These are phyloP conservation scores for Beris chalybata DNA, from an alignment of 2,888 invertebrate genomes.

Conservation along the genomic window DNA sequence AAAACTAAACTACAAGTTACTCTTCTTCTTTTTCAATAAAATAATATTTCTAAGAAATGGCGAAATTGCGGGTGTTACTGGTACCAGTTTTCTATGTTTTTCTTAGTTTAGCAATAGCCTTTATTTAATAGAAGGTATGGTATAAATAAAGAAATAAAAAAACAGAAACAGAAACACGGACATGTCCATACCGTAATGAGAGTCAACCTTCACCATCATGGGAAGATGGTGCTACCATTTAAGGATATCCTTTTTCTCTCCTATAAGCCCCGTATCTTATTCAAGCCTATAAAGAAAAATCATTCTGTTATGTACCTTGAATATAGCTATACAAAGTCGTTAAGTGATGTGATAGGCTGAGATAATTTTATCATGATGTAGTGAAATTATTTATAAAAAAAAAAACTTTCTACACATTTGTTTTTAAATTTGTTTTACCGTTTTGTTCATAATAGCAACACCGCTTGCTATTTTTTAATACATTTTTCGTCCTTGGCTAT, in stretches of 20 bases:
- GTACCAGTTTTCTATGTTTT: conserved; percentile 27
- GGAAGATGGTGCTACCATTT: conserved; percentile 28
- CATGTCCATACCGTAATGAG: conserved; percentile 2
- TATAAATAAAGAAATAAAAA: neutral
- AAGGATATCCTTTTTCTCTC: conserved; percentile 20
- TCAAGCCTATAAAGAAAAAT: neutral
- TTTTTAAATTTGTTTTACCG: neutral
- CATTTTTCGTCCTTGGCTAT: too few species aligned
- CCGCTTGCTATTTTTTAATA: too few species aligned
- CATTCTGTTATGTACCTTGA: conserved; percentile 1
- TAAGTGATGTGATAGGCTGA: conserved; percentile 4
- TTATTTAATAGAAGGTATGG: neutral
- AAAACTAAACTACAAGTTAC: neutral
- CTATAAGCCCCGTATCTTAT: too few species aligned
- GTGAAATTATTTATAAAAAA: conserved; percentile 28
- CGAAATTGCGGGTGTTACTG: conserved; percentile 54
- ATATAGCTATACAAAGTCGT: neutral
- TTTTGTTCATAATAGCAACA: too few species aligned
- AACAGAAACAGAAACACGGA: neutral
- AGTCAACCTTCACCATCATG: conserved; percentile 13
- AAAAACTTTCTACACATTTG: conserved; percentile 22
- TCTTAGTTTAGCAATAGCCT: conserved; percentile 18
- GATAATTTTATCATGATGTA: conserved; percentile 17
- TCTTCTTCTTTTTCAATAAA: neutral
- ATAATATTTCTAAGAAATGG: conserved; percentile 51